A percentile compares a stretch with the other conserved stretches of the same genome.
Conservation (phyloP, 2,888 invertebrate genomes). For the Scaptomyza flava region DNA sequence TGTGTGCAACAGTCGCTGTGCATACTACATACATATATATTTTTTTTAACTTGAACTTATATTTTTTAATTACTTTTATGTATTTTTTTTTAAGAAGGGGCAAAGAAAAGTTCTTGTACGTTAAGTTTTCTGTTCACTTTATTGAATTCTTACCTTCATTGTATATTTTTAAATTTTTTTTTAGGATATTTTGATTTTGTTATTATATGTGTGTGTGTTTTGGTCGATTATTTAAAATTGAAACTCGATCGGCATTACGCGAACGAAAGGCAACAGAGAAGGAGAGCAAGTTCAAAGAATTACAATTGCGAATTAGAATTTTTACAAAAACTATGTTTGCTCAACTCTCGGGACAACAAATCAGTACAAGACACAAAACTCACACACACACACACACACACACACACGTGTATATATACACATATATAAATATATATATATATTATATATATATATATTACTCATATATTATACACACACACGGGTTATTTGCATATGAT, state of each 20-base stretch:
- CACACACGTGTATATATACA: slow-evolving; percentile 9
- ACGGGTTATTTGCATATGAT: slow-evolving; percentile 38
- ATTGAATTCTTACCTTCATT: slow-evolving; percentile 76
- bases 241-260: slow-evolving; percentile 55
- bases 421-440: slow-evolving; percentile 12
- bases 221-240: slow-evolving; percentile 23
- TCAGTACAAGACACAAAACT: slow-evolving; percentile 43
- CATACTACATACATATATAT: not conserved
- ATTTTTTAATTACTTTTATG: slow-evolving; percentile 20
- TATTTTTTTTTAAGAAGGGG: slow-evolving; percentile 10
- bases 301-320: slow-evolving; percentile 40
- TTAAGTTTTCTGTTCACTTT: slow-evolving; percentile 63
- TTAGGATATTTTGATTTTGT: slow-evolving; percentile 48
- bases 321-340: slow-evolving; percentile 39
- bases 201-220: slow-evolving; percentile 49
- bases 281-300: slow-evolving; percentile 26
- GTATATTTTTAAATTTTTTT: slow-evolving; percentile 41
- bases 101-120: slow-evolving; percentile 51
- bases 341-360: slow-evolving; percentile 50
- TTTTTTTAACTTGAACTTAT: slow-evolving; percentile 5
- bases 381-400: slow-evolving; percentile 25
- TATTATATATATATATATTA: slow-evolving; percentile 19
- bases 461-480: slow-evolving; percentile 34
- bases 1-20: slow-evolving; percentile 11
- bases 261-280: slow-evolving; percentile 44